Evolutionary conservation across 30 jellyfish, hydroid and myxozoan species (phyloP), one percentile per base, ranked within the genome.

Genomic region (Chrysaora quinquecirrha): DNA sequence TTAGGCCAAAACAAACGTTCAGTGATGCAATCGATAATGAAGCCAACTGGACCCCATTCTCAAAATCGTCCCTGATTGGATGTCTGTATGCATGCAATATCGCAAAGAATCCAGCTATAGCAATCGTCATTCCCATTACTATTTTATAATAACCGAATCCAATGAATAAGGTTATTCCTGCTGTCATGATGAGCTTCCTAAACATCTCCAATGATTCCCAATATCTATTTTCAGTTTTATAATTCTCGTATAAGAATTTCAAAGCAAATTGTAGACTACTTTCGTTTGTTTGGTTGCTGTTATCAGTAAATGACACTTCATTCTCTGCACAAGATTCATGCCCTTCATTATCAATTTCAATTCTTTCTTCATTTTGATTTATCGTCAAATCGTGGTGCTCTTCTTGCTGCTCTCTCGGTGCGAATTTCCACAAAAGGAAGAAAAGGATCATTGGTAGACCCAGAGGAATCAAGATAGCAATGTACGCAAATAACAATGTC

Each of bases 131-230:
- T 9, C 16, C 16, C n/a, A n/a, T n/a, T n/a, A n/a, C n/a, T n/a
- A n/a, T n/a, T n/a, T n/a, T n/a, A n/a, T n/a, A n/a, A n/a, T 43
- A 16, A 9, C 58, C 58, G 58, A 43, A n/a, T n/a, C n/a, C n/a
- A n/a, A n/a, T 16, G 58, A 43, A 43, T 16, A 43, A 43, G 16
- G 12, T 43, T 16, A 43, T 16, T 6, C 58, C 58, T 6, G 58
- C 58, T 6, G 46, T 47, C 47, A 47, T 78, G 25, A 63, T 19
- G 3, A 78, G 89, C 32, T 78, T 78, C 25, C 89, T 38, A 6
- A 62, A 29, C 80, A 78, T 62, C 46, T 78, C 89, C 1, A 65
- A 28, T 34, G 64, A 30, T 61, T 78, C 89, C 89, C 89, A 78
- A 30, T 61, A 78, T 77, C 89, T 46, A 68, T 77, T 27, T 16